A percentile compares a stretch with the other conserved stretches of the same genome.
Conservation (phyloP, 1,140 invertebrate genomes). For the Danaus plexippus region DNA sequence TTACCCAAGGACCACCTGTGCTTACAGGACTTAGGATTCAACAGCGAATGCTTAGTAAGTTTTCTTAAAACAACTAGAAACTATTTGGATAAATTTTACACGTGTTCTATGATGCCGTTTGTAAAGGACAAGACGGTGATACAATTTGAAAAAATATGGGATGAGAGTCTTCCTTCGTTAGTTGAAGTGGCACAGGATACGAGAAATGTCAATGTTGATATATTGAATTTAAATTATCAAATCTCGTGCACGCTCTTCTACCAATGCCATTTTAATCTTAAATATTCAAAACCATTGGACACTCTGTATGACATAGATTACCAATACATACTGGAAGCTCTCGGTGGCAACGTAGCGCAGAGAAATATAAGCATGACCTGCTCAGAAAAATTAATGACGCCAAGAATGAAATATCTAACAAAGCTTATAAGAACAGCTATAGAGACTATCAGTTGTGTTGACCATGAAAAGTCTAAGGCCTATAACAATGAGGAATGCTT, state of each 20-base stretch:
- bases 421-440: conserved; percentile 78
- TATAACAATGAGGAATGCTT: conserved; percentile 74
- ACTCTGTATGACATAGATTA: conserved; percentile 81
- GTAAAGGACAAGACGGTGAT: conserved; percentile 68
- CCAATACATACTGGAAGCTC: conserved; percentile 54
- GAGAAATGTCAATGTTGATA: conserved; percentile 79
- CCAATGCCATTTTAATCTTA: conserved; percentile 84
- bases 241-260: conserved; percentile 83
- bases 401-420: conserved; percentile 76
- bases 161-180: conserved; percentile 77
- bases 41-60: conserved; percentile 76
- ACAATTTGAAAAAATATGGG: conserved; percentile 80
- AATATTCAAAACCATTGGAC: conserved; percentile 79
- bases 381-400: conserved; percentile 68
- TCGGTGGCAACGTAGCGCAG: conserved; percentile 38
- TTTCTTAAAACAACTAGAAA: conserved; percentile 80
- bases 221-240: conserved; percentile 85
- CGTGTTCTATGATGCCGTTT: conserved; percentile 69
- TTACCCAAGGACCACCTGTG: conserved; percentile 88
- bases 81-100: conserved; percentile 84
- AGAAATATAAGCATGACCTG: conserved; percentile 45
- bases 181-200: conserved; percentile 85
- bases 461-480: conserved; percentile 28
- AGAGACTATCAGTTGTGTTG: conserved; percentile 71
- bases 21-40: conserved; percentile 81